Evolutionary conservation across 2,888 invertebrate genomes (phyloP), one percentile per base, ranked within the genome.

Genomic region (Endotricha flammealis): DNA sequence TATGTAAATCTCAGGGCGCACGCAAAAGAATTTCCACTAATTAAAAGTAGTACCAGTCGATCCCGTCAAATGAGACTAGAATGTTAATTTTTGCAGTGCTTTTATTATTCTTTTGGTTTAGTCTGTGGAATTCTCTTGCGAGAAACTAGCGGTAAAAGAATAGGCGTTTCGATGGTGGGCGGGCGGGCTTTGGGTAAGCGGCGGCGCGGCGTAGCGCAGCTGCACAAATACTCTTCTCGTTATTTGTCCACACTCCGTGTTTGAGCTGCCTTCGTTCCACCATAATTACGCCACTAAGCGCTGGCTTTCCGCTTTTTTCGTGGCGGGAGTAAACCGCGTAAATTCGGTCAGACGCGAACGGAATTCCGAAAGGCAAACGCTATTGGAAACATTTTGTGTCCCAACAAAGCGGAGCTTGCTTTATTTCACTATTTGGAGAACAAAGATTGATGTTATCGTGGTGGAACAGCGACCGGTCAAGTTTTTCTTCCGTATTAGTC

Each of bases 141-240:
- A 62, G 56, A 61, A 62, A 58, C 53, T 56, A 57, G 50, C 49
- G 44, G 44, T 43, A 38, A 44, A 44, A 32, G 43, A 44, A 38
- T 34, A 32, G 33, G 32, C 37, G 40, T 38, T 50, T 55, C 40
- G 48, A 39, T 44, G 43, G 44, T 48, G 50, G 42, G 47, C 49
- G 46, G 44, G 55, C 48, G 57, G 41, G 50, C 42, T 12, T 34
- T 34, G 28, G 34, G 25, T 25, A 9, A 25, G 25, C 44, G 44
- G 16, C 20, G 45, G 46, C 48, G 53, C 38, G 49, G 47, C 49
- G 46, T 49, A 48, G 57, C 68, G 55, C 78, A 79, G 76, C 79
- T 79, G 78, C 64, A 69, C 73, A 76, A 80, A 78, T 63, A 78
- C 70, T 70, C 69, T 62, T 61, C 67, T 64, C 66, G 65, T 69